Conservation (phyloP, 1,140 invertebrate species). For the Bombus affinis region DNA sequence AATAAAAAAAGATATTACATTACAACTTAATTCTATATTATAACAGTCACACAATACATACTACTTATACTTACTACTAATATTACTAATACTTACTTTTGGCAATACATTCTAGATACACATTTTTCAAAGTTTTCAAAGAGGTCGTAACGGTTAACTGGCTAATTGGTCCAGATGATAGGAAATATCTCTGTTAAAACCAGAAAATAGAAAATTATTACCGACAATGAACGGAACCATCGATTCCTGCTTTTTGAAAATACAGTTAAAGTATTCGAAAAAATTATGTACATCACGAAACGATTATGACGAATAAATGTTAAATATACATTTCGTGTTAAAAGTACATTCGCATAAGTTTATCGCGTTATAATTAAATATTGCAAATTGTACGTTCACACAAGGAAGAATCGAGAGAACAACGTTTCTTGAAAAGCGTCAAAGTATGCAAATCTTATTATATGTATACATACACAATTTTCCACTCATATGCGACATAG, state of each 20-base stretch:
- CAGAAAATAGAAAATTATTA: not conserved
- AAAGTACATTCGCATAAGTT: too few species aligned
- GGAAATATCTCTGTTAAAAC: not conserved
- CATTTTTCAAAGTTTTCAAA: too few species aligned
- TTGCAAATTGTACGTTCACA: not conserved
- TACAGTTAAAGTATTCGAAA: not conserved
- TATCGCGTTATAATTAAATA: too few species aligned
- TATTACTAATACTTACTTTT: too few species aligned
- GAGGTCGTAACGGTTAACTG: too few species aligned
- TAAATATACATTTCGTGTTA: too few species aligned
- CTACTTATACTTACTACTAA: too few species aligned
- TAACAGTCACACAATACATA: too few species aligned
- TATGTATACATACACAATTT: not conserved
- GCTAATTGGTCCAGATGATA: not conserved
- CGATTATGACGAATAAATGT: not conserved
- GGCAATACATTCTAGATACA: too few species aligned
- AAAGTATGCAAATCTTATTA: not conserved
- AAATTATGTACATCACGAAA: not conserved
- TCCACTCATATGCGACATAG: too few species aligned
- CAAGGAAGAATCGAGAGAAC: not conserved
- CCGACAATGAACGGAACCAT: not conserved
- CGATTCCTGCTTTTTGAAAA: not conserved
- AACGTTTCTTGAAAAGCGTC: not conserved
- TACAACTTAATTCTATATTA: too few species aligned
- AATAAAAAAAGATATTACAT: too few species aligned